phyloP scores from a whole-genome alignment of 2,888 invertebrate genomes.

The Chalcosyrphus nemorum region DNA sequence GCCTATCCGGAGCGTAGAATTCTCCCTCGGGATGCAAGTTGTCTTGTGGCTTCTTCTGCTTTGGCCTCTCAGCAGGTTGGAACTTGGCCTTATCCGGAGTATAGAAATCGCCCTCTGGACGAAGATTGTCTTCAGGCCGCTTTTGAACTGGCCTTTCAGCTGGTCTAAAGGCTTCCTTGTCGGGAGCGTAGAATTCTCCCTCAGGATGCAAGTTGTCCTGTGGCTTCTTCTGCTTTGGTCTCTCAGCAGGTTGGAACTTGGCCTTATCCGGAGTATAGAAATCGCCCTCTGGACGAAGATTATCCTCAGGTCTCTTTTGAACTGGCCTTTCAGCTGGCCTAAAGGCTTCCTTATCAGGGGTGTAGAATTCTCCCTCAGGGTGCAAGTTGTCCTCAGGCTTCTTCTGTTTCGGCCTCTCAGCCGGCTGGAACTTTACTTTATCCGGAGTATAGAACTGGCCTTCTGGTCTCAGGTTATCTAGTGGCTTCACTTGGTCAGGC shows the following conservation, averaged over 20 bases:
- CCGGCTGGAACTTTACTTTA: slow-evolving; percentile 77
- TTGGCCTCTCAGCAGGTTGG: slow-evolving; percentile 76
- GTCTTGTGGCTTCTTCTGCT: slow-evolving; percentile 82
- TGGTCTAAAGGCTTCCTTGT: slow-evolving; percentile 82
- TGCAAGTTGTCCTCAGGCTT: slow-evolving; percentile 84
- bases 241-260: slow-evolving; percentile 82
- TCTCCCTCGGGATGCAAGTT: slow-evolving; percentile 83
- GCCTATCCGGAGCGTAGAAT: slow-evolving; percentile 79
- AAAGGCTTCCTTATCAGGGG: slow-evolving; percentile 82
- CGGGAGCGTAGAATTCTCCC: slow-evolving; percentile 83
- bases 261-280: slow-evolving; percentile 78
- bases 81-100: slow-evolving; percentile 82
- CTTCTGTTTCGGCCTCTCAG: slow-evolving; percentile 82
- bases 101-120: too few species aligned
- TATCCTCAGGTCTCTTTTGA: slow-evolving; percentile 83
- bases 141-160: slow-evolving; percentile 82
- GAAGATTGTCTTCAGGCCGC: slow-evolving; percentile 58
- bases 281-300: slow-evolving; percentile 84
- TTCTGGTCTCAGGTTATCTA: slow-evolving; percentile 84
- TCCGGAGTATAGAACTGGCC: slow-evolving; percentile 83
- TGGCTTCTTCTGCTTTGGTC: slow-evolving; percentile 83
- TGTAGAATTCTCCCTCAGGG: slow-evolving; percentile 84
- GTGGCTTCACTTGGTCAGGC: slow-evolving; percentile 80
- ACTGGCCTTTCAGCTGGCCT: slow-evolving; percentile 82
- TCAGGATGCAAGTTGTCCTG: slow-evolving; percentile 82